Percentiles rank a stretch among this genome's conserved stretches.
These are phyloP conservation scores for Monochamus saltuarius DNA, from an alignment of 1,140 invertebrate species.

Conservation along the genomic window DNA sequence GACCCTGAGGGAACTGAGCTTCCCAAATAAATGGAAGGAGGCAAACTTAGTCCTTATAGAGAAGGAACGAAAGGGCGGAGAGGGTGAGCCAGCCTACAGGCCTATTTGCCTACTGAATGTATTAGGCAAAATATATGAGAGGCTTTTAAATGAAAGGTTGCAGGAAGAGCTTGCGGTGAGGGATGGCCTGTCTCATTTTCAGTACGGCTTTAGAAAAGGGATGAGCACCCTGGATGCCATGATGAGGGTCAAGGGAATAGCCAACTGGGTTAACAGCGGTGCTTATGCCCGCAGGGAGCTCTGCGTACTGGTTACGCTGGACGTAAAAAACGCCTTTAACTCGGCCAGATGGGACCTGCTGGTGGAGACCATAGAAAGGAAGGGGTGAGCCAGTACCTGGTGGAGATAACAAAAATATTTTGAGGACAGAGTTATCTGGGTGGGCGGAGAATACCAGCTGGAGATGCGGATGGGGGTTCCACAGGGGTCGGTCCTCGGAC, in stretches of 20 bases:
- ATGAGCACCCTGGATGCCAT: constrained; percentile 3
- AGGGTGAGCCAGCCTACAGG: no score
- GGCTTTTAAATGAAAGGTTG: no score
- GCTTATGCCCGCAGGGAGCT: neutral
- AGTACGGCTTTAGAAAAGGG: constrained; percentile 20
- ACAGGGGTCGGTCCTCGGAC: constrained; percentile 52
- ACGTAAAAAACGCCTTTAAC: constrained; percentile 34
- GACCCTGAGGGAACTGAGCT: no score
- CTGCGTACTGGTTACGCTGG: constrained; percentile 19
- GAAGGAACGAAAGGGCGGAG: no score
- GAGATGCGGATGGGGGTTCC: constrained; percentile 43
- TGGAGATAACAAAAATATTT: neutral
- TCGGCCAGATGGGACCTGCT: constrained; percentile 18
- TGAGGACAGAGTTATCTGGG: neutral
- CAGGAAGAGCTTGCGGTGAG: no score
- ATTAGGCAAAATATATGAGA: no score
- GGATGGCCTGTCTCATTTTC: no score
- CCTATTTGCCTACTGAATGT: no score
- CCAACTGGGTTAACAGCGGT: neutral
- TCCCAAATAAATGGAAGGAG: no score
- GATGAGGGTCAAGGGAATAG: neutral
- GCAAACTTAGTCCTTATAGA: no score
- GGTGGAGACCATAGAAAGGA: neutral
- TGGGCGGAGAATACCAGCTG: neutral
- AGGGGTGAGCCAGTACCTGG: neutral